These are phyloP conservation scores for Erethizon dorsatum DNA, from an alignment of 2,797 vertebrate genomes.

Conservation along the genomic window DNA sequence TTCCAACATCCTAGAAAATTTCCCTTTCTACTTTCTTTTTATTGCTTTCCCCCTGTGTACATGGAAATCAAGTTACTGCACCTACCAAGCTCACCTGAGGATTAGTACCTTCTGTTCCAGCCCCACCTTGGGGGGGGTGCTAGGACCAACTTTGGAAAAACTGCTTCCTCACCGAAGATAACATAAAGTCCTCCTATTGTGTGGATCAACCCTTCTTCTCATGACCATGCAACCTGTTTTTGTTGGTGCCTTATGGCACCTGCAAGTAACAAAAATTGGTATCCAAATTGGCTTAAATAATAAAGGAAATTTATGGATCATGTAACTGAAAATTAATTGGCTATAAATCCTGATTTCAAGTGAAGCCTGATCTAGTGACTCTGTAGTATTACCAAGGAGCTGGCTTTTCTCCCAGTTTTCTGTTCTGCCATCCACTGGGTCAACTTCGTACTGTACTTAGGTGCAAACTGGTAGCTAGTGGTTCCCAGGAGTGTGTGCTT, in stretches of 20 bases:
- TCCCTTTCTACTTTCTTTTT: slow-evolving; percentile 17
- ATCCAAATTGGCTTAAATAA: slow-evolving; percentile 3
- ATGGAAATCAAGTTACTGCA: not conserved
- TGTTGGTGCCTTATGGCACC: not conserved
- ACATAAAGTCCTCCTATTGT: not conserved
- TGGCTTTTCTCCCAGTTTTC: not conserved
- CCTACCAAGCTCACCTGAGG: not conserved
- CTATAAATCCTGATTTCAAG: slow-evolving; percentile 29
- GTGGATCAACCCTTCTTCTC: not conserved
- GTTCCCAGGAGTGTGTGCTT: not conserved
- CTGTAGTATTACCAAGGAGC: not conserved
- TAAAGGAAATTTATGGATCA: slow-evolving; percentile 15
- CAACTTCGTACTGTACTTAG: not conserved
- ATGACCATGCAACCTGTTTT: not conserved
- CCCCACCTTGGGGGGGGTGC: not conserved
- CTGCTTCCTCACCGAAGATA: not conserved
- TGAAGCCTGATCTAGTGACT: not conserved
- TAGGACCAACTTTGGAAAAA: slow-evolving; percentile 20
- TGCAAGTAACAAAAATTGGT: not conserved
- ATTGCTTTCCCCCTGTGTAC: not conserved
- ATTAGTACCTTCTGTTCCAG: not conserved
- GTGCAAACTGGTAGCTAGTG: not conserved
- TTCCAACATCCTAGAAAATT: not conserved
- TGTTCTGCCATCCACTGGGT: not conserved
- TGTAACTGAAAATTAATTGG: slow-evolving; percentile 38